Conservation (phyloP, 2,113 vertebrate species). For the Gadus chalcogrammus region DNA sequence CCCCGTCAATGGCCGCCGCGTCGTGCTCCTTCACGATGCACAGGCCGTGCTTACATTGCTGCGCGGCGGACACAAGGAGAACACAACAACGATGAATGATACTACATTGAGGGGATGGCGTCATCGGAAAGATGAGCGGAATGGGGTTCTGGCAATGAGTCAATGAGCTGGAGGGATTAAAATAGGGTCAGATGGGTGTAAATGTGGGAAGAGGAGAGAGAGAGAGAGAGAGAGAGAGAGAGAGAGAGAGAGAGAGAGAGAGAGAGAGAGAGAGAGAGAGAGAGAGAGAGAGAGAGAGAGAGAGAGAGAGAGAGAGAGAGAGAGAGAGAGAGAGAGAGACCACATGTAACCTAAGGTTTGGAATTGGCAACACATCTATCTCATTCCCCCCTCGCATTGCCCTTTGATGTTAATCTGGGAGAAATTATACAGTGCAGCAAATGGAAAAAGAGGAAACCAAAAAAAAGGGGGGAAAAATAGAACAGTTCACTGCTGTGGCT, state of each 20-base stretch:
- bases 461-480: conserved; percentile 7
- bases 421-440: conserved; percentile 42
- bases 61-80: conserved; percentile 8
- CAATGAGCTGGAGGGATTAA: neutral
- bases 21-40: conserved; percentile 90
- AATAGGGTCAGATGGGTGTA: neutral
- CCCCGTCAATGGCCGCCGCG: conserved; percentile 76
- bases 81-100: neutral
- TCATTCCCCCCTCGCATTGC: conserved; percentile 10
- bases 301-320: neutral
- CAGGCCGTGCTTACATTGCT: conserved; percentile 94
- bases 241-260: neutral
- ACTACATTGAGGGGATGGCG: neutral
- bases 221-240: neutral
- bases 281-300: neutral
- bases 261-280: neutral
- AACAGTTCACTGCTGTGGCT: conserved; percentile 14
- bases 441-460: conserved; percentile 26
- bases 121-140: neutral
- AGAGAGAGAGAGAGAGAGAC: neutral
- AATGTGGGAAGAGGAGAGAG: neutral
- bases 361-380: conserved; percentile 49
- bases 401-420: conserved; percentile 55
- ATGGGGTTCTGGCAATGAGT: neutral
- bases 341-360: conserved; percentile 26